Evolutionary conservation across 1,140 invertebrate species (phyloP), one percentile per base, ranked within the genome.

Genomic region (Nymphalis io): DNA sequence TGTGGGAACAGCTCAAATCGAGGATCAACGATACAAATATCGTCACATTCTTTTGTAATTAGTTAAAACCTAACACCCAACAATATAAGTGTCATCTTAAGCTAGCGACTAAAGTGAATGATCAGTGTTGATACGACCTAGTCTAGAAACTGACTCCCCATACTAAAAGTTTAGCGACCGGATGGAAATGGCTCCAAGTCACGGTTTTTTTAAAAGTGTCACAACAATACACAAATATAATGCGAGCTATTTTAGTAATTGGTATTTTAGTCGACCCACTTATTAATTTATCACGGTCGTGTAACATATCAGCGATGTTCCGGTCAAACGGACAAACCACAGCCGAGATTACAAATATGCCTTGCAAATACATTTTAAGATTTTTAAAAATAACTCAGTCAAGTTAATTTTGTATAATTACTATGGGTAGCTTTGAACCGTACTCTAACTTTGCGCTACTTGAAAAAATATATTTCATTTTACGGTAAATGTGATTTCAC

Each of bases 271-370:
- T 40, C 39, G 57, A 59, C 57, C 57, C 38, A 59, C 38, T 40
- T 57, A 57, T 40, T 40, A 40, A 23, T 39, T 39, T 59, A 59
- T 59, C 57, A 27, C 33, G 57, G 46, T 18, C 57, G 57, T 59
- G 38, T 33, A 21, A 69, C 60, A 63, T 63, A 48, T 69, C 48
- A 55, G 46, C 12, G 48, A 44, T 69, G 59, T 69, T 69, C 59
- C 67, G 67, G 67, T 69, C 67, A 62, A 48, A 68, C 55, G 67
- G 18, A 59, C 67, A 20, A 68, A 53, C 60, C 59, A 10, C 58
- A 39, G 5, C 8, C 27, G 57, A 18, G 44, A 63, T 63, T 63
- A 46, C 27, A 48, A 63, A 42, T 27, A 23, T 53, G 23, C n/a
- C n/a, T n/a, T 3, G 60, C 60, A 51, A 62, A 59, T 21, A 40